Evolutionary conservation across 2,797 vertebrate genomes (phyloP).

Genomic region (Lepilemur septentrionalis): DNA sequence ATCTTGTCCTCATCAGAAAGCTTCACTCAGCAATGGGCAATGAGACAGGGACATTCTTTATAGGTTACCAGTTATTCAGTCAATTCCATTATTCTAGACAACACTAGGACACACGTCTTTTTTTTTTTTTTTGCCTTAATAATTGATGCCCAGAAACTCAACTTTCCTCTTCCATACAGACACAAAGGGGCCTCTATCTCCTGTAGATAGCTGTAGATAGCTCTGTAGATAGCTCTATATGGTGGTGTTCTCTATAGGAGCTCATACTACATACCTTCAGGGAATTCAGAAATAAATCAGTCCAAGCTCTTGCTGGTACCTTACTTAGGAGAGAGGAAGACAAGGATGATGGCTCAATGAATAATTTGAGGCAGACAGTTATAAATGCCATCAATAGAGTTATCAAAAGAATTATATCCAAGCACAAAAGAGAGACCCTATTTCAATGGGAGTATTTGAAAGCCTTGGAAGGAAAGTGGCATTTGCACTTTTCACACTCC

Average conservation of each 20-base stretch:
- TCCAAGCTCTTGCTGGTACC: background rate
- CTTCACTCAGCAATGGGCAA: background rate
- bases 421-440: background rate
- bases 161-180: background rate
- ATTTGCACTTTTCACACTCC: background rate
- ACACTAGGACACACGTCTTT: background rate
- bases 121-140: background rate
- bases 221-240: background rate
- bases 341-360: background rate
- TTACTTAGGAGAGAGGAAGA: background rate
- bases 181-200: background rate
- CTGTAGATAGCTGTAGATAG: too few species aligned
- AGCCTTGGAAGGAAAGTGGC: background rate
- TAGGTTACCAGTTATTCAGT: constrained; percentile 10
- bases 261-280: background rate
- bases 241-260: background rate
- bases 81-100: constrained; percentile 16
- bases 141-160: background rate
- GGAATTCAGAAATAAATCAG: background rate
- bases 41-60: background rate
- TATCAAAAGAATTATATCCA: background rate
- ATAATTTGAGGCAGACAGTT: background rate
- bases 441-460: background rate
- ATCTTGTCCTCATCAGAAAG: constrained; percentile 21
- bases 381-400: background rate